Conservation (phyloP, 2,113 vertebrate species). For the Cathartes aura region DNA sequence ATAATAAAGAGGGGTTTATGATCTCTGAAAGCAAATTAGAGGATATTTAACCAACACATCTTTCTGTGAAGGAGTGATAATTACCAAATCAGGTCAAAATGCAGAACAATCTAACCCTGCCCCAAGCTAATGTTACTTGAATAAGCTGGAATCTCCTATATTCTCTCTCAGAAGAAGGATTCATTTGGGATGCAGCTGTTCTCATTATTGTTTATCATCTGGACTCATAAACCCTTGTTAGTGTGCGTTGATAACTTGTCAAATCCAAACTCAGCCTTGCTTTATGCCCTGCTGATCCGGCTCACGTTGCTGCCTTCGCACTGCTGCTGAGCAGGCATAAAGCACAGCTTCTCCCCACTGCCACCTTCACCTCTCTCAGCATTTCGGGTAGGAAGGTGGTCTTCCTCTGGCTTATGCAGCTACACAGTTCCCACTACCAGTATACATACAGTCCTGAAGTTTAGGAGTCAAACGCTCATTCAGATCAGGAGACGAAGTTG, state of each 20-base stretch:
- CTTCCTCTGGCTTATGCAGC: background rate
- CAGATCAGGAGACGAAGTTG: fast-evolving
- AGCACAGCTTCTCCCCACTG: background rate
- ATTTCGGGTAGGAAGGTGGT: fast-evolving
- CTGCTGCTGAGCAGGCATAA: fast-evolving
- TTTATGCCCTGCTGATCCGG: background rate
- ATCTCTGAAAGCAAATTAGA: slow-evolving; percentile 69
- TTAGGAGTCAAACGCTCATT: fast-evolving
- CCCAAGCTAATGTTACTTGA: background rate
- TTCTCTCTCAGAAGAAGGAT: background rate
- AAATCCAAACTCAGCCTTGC: background rate
- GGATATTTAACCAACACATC: slow-evolving; percentile 63
- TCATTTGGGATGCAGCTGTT: background rate
- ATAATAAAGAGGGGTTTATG: slow-evolving; percentile 70
- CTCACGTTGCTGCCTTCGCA: background rate
- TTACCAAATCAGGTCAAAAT: slow-evolving; percentile 66
- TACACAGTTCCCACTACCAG: fast-evolving
- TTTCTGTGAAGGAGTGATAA: slow-evolving; percentile 43
- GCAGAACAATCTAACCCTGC: slow-evolving; percentile 11
- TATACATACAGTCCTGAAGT: fast-evolving
- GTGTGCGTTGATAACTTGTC: background rate
- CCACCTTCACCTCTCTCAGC: fast-evolving
- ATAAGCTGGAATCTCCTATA: background rate
- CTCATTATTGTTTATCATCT: background rate
- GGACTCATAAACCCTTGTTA: background rate